phyloP scores from a whole-genome alignment of 1,140 invertebrate species.

The Tetraneura akinire region DNA sequence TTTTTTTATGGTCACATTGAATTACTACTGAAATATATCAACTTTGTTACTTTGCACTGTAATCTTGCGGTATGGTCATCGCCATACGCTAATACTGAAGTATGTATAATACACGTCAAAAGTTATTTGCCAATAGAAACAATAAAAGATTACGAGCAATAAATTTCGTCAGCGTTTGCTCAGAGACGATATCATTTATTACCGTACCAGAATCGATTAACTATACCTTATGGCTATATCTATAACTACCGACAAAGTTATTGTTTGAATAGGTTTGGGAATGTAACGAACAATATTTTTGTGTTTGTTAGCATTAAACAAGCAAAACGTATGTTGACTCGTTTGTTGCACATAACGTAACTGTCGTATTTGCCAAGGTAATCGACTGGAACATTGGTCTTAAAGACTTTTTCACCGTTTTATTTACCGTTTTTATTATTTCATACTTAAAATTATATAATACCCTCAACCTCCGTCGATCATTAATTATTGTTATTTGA shows the following conservation, averaged over 20 bases:
- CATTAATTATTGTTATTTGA: background rate
- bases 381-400: conserved; percentile 28
- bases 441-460: background rate
- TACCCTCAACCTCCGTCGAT: background rate
- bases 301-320: conserved; percentile 18
- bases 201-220: background rate
- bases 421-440: conserved; percentile 6
- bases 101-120: background rate
- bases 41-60: background rate
- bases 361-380: conserved; percentile 17
- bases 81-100: too few species aligned
- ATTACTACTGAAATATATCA: background rate
- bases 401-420: conserved; percentile 9
- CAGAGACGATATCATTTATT: background rate
- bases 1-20: background rate
- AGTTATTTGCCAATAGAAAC: background rate
- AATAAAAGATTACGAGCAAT: conserved; percentile 29
- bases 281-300: background rate
- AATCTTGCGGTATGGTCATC: background rate
- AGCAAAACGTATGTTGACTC: conserved; percentile 20
- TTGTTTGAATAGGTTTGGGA: conserved; percentile 19
- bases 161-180: background rate
- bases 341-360: conserved; percentile 12
- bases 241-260: background rate
- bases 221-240: too few species aligned